Conservation (phyloP, 2,888 invertebrate genomes). For the Mythimna pallens region DNA sequence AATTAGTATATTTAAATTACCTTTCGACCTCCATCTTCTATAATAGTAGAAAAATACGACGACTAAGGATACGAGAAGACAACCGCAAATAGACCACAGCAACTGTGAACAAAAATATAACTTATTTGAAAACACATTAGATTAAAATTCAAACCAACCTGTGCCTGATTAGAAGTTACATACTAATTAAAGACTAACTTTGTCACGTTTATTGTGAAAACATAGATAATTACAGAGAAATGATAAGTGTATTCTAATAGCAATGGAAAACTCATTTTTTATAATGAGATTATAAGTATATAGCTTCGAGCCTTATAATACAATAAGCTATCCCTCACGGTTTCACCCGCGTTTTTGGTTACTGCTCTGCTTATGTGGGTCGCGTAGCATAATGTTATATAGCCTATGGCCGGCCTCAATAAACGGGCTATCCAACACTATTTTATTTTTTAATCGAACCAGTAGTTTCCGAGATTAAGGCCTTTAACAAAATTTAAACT, state of each 20-base stretch:
- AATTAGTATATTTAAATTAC: constrained; percentile 73
- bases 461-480: too few species aligned
- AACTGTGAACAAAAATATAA: constrained; percentile 76
- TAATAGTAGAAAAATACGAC: constrained; percentile 89
- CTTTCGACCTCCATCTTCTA: constrained; percentile 88
- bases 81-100: constrained; percentile 87
- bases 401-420: too few species aligned
- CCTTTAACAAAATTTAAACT: too few species aligned
- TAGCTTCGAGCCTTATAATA: too few species aligned
- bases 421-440: too few species aligned
- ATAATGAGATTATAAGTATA: not conserved
- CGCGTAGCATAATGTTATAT: too few species aligned
- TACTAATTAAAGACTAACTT: not conserved
- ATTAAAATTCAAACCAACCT: constrained; percentile 3
- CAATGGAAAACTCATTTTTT: not conserved
- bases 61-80: constrained; percentile 83
- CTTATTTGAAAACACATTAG: not conserved
- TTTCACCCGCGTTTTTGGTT: too few species aligned
- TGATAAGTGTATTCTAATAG: not conserved
- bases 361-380: too few species aligned
- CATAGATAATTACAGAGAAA: not conserved
- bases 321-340: too few species aligned
- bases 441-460: too few species aligned
- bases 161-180: not conserved
- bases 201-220: constrained; percentile 34